Base-by-base conservation (phyloP, 2,113 vertebrate species). In the Sorex fumeus region DNA sequence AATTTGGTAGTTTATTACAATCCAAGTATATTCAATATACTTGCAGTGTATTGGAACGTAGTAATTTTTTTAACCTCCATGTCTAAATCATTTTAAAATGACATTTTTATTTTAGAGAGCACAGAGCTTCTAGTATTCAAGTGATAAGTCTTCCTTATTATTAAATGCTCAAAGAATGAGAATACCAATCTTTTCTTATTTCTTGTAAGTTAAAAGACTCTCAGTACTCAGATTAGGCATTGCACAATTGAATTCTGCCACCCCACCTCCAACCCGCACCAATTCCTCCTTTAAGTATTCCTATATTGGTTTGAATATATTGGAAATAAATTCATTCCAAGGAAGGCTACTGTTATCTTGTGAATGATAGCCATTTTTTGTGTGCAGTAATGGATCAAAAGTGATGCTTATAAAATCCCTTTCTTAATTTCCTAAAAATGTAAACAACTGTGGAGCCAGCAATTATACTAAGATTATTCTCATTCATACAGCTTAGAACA, bases 31-130 rank as follows among this genome's bases (percentile, higher is more conserved):
- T 85, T 94, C 30, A 90, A 34, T 27, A 84, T 40, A 60, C 11
- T 64, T 23, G 6, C 18, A 89, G 23, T 77, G n/a, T 36, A 77
- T 36, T 89, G 30, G 25, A 91, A 71, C 11, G 62, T 75, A 80
- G 72, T 79, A 78, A 16, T 5, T 90, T 91, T 83, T 88, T 70
- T 79, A 70, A 92, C 19, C 0, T 91, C 67, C 1, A n/a, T 66
- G n/a, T 82, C 57, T 90, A 83, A 88, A 19, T 93, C n/a, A 93
- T 81, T 93, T 94, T 87, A 88, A 45, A 78, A 84, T 87, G 34
- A 82, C 15, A 66, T 86, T 11, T 94, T 91, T 91, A 78, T 95
- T 87, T 19, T 27, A 36, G 40, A 27, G 27, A 95, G 12, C 85
- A 78, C 74, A 90, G 50, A 85, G 47, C 64, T 84, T 92, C 82